Conservation (phyloP, 2,888 invertebrate species). For the Xanthia icteritia region DNA sequence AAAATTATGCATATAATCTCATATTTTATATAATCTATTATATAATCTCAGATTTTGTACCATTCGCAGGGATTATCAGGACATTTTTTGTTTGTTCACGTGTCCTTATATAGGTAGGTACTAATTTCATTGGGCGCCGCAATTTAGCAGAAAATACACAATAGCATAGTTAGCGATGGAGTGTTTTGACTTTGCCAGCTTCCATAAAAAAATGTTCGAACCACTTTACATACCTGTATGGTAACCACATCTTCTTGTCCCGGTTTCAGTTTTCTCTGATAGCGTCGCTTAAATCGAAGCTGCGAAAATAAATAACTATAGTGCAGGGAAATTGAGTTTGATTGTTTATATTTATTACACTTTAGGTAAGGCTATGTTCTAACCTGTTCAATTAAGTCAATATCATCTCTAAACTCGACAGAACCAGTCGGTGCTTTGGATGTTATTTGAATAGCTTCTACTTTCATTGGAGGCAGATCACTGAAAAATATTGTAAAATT, state of each 20-base stretch:
- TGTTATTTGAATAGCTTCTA: conserved; percentile 16
- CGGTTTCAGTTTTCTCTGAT: conserved; percentile 89
- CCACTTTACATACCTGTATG: conserved; percentile 76
- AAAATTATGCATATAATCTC: too few relatives aligned
- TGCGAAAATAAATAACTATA: conserved; percentile 71
- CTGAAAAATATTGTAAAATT: conserved; percentile 66
- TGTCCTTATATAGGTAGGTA: too few relatives aligned
- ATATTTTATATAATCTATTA: too few relatives aligned
- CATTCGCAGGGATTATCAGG: too few relatives aligned
- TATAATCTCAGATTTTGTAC: too few relatives aligned
- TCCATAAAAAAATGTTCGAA: background rate
- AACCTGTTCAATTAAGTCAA: conserved; percentile 89
- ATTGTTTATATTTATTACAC: conserved; percentile 3
- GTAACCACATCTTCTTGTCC: conserved; percentile 90
- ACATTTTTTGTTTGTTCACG: too few relatives aligned
- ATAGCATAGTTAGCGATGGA: too few relatives aligned
- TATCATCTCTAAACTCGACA: conserved; percentile 87
- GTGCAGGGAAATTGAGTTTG: background rate
- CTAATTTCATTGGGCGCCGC: background rate
- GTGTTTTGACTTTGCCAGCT: background rate
- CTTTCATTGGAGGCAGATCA: conserved; percentile 75
- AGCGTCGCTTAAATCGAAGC: conserved; percentile 90
- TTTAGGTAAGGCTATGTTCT: background rate
- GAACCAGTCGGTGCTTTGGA: conserved; percentile 72
- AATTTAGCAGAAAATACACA: background rate